Base-by-base conservation (phyloP, 2,888 invertebrate species). In the Serripes groenlandicus region DNA sequence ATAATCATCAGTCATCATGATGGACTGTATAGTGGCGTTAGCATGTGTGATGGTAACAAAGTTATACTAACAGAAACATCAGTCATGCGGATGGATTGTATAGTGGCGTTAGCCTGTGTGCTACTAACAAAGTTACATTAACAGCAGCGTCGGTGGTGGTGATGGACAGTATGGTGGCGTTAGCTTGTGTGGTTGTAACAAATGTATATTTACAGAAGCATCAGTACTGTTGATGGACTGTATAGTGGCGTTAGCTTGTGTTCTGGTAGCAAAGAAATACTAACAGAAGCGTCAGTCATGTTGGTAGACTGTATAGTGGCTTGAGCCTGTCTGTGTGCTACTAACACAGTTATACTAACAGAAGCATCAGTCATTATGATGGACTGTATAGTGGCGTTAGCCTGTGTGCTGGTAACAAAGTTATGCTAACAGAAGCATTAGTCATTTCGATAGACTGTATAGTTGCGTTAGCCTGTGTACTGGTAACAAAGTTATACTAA, bases 181-280 rank as follows among this genome's bases (percentile, higher is more conserved):
- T 95, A 93, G 77, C 95, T 92, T 92, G 96, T 94, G 68, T 96
- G 73, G 97, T 96, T 1, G 96, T 94, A 0, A 97, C 97, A 90
- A 97, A 96, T 5, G 96, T n/a, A n/a, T n/a, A n/a, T n/a, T n/a
- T 76, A 89, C 89, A 80, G 97, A 92, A 56, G 97, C 97, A 86
- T 96, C 95, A 2, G 96, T 94, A 1, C 96, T 93, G 93, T 97
- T 96, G 84, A 97, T 96, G 21, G 93, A 95, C 23, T 93, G 94
- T 74, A 97, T 95, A 83, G 95, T 96, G 0, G 97, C 97, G 78
- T 80, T 95, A 93, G 77, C 95, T 92, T 92, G 96, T 94, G 66
- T 96, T 72, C 97, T 96, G 1, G 96, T 94, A 0, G 97, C 97
- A 90, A 97, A 96, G n/a, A n/a, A n/a, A n/a, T n/a, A n/a, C n/a